These are phyloP conservation scores for Amphilophus citrinellus DNA, from an alignment of 2,113 vertebrate genomes.

Conservation along the genomic window DNA sequence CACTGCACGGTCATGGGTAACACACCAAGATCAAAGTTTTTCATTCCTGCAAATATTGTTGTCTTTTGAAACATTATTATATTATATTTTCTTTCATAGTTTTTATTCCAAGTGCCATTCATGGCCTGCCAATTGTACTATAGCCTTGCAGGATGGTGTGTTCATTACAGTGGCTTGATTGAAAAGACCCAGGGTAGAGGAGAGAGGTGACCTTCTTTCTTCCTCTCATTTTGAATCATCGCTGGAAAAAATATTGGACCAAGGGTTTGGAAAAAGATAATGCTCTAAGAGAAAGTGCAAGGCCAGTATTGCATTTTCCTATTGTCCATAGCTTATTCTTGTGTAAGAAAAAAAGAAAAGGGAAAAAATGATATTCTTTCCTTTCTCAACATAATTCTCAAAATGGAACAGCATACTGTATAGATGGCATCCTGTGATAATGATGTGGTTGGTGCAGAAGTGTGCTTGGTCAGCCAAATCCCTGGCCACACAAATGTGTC, in stretches of 20 bases:
- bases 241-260: conserved; percentile 27
- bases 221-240: conserved; percentile 42
- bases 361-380: not conserved
- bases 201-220: conserved; percentile 44
- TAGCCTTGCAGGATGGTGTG: conserved; percentile 52
- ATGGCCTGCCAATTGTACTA: conserved; percentile 24
- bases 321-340: conserved; percentile 13
- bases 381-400: conserved; percentile 19
- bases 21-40: conserved; percentile 26
- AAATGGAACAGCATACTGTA: conserved; percentile 49
- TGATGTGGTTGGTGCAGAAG: conserved; percentile 58
- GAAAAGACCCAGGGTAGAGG: conserved; percentile 55
- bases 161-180: conserved; percentile 65
- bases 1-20: conserved; percentile 28
- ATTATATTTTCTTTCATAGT: conserved; percentile 1
- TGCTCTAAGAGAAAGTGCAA: conserved; percentile 13
- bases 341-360: not conserved
- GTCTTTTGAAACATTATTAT: conserved; percentile 18
- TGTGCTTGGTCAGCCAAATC: conserved; percentile 70
- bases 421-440: conserved; percentile 62
- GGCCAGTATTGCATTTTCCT: conserved; percentile 19
- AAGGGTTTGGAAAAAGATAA: not conserved
- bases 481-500: conserved; percentile 51
- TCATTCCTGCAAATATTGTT: conserved; percentile 28
- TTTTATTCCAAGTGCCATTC: conserved; percentile 29